Conservation (phyloP, 2,113 vertebrate genomes). For the Dendropsophus ebraccatus region DNA sequence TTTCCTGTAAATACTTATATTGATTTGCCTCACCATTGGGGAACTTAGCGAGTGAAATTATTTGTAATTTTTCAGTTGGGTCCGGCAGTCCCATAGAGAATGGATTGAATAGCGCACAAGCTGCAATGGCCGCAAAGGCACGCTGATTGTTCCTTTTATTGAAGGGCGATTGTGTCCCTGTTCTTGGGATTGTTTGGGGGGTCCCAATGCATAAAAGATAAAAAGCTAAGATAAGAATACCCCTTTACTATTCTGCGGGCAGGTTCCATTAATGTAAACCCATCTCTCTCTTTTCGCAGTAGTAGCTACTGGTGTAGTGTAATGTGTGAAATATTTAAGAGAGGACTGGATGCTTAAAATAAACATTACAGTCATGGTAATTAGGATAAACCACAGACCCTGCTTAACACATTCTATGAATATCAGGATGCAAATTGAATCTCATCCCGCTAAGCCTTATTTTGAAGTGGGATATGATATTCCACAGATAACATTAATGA, state of each 20-base stretch:
- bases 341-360: slow-evolving; percentile 18
- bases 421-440: slow-evolving; percentile 27
- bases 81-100: no score
- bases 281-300: neutral
- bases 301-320: neutral
- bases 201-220: no score
- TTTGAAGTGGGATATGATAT: slow-evolving; percentile 29
- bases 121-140: no score
- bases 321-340: neutral
- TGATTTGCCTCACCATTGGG: no score
- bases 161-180: no score
- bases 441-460: slow-evolving; percentile 45
- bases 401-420: slow-evolving; percentile 24
- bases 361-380: slow-evolving; percentile 25
- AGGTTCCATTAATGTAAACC: neutral
- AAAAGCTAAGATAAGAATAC: no score
- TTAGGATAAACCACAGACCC: slow-evolving; percentile 27
- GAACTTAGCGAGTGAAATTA: no score
- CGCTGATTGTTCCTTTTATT: no score
- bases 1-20: no score
- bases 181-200: no score
- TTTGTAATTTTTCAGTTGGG: no score
- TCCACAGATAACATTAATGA: neutral
- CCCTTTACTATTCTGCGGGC: neutral
- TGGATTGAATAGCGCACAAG: no score